A percentile compares a stretch with the other conserved stretches of the same genome.
These are phyloP conservation scores for Cossypha caffra DNA, from an alignment of 2,797 vertebrate genomes.

Conservation along the genomic window DNA sequence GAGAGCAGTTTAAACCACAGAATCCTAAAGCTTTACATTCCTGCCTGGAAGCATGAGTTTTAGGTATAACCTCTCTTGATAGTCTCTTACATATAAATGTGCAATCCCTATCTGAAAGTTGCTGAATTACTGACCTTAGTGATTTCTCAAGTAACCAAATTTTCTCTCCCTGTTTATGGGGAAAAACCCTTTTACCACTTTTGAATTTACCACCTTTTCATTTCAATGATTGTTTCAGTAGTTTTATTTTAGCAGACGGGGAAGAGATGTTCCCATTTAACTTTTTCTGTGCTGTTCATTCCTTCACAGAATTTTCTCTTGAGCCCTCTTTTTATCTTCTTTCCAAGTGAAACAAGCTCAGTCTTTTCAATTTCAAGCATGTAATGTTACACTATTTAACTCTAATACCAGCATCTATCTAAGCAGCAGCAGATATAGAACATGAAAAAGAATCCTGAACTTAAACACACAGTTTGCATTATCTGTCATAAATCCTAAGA, in stretches of 20 bases:
- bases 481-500: slow-evolving; percentile 63
- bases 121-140: neutral
- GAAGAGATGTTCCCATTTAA: neutral
- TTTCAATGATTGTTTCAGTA: neutral
- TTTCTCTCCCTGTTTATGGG: neutral
- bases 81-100: neutral
- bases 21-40: neutral
- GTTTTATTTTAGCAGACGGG: neutral
- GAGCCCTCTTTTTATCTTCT: neutral
- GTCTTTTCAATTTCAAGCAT: neutral
- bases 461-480: neutral
- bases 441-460: neutral
- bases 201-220: neutral
- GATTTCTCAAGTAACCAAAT: neutral
- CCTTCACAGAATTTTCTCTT: neutral
- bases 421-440: neutral
- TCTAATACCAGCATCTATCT: neutral
- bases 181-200: neutral
- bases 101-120: neutral
- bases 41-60: neutral
- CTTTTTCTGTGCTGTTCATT: neutral
- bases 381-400: neutral
- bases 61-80: neutral
- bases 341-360: neutral
- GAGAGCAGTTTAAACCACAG: neutral